phyloP scores from a whole-genome alignment of 2,797 vertebrate genomes.

The Spizella passerina region DNA sequence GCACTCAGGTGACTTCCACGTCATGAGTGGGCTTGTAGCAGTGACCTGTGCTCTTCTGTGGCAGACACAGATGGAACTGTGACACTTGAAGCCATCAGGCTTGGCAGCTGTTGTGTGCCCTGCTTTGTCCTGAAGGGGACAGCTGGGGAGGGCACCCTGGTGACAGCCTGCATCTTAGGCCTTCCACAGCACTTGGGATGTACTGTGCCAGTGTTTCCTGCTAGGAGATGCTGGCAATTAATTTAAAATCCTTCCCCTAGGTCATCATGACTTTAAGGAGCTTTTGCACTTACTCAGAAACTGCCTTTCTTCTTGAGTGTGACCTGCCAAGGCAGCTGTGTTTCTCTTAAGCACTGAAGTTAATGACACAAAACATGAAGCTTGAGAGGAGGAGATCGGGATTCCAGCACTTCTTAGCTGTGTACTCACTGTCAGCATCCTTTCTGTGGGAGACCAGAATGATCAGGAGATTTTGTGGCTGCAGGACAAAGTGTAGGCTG shows the following conservation, averaged over 20 bases:
- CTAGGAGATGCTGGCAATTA: background rate
- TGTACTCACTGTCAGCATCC: background rate
- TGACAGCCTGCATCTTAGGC: background rate
- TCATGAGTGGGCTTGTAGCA: background rate
- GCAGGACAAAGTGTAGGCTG: background rate
- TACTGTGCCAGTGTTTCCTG: background rate
- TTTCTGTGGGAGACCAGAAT: background rate
- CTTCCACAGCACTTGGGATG: background rate
- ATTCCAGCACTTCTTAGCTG: background rate
- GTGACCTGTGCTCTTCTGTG: background rate
- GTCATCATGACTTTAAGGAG: background rate
- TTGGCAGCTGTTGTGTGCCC: background rate
- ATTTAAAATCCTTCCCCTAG: slow-evolving; percentile 7
- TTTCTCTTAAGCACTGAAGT: slow-evolving; percentile 14
- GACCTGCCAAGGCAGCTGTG: slow-evolving; percentile 25
- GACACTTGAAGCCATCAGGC: background rate
- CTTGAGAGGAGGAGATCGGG: background rate
- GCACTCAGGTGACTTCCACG: background rate
- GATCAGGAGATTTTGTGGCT: background rate
- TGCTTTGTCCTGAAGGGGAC: background rate
- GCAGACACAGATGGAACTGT: background rate
- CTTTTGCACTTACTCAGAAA: background rate
- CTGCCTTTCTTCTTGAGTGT: background rate
- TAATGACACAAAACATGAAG: background rate
- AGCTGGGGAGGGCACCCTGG: background rate